Conservation (phyloP, 2,797 vertebrate species). For the Gambelia wislizenii region DNA sequence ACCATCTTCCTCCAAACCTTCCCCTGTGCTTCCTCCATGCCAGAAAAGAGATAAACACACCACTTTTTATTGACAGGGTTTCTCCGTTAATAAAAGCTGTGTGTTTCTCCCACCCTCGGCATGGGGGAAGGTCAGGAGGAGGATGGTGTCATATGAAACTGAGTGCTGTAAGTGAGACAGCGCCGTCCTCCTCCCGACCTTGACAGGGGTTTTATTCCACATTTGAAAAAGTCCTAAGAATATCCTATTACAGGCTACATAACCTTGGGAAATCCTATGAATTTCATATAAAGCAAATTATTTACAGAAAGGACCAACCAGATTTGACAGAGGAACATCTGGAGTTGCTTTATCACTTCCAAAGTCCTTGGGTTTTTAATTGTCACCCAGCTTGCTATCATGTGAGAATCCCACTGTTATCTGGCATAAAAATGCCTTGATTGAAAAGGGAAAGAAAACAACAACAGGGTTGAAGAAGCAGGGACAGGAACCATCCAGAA, state of each 20-base stretch:
- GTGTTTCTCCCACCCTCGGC: no score
- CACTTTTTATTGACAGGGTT: no score
- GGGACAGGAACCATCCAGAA: background rate
- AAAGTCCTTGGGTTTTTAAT: slow-evolving; percentile 27
- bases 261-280: background rate
- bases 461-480: background rate
- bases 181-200: no score
- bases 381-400: slow-evolving; percentile 31
- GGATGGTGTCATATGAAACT: no score
- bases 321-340: slow-evolving; percentile 20
- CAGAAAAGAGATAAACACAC: no score
- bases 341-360: slow-evolving; percentile 5
- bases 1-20: no score
- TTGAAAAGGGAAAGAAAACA: background rate
- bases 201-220: no score
- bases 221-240: no score
- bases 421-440: background rate
- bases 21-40: no score
- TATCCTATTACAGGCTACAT: background rate
- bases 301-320: background rate
- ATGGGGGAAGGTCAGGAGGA: no score
- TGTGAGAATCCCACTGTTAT: slow-evolving; percentile 5
- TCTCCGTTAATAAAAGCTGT: no score
- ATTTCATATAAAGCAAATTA: background rate
- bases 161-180: no score